A percentile compares a stretch with the other conserved stretches of the same genome.
These are phyloP conservation scores for Lymantria monacha DNA, from an alignment of 2,888 invertebrate genomes.

Conservation along the genomic window DNA sequence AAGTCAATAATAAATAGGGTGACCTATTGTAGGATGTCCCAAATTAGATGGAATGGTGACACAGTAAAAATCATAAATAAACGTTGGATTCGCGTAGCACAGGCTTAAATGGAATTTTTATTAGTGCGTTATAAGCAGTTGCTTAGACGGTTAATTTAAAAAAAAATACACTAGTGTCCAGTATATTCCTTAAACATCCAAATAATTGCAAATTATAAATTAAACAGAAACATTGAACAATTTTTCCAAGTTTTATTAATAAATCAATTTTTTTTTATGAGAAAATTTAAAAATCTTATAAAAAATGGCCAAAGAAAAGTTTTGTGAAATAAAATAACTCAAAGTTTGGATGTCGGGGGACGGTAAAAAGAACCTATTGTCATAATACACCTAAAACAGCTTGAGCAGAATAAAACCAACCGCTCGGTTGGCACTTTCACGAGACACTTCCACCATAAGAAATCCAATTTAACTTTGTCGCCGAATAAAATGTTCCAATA, in stretches of 20 bases:
- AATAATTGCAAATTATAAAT: not conserved
- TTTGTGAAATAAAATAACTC: slow-evolving; percentile 34
- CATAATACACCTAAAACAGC: slow-evolving; percentile 63
- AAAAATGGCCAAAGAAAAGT: slow-evolving; percentile 3
- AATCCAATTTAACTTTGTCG: slow-evolving; percentile 80
- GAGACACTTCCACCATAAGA: slow-evolving; percentile 73
- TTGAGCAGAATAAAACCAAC: slow-evolving; percentile 61
- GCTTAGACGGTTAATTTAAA: no score
- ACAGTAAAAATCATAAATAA: no score
- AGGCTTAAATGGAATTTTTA: no score
- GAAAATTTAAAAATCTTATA: slow-evolving; percentile 8
- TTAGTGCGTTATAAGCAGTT: no score
- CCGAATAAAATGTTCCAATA: slow-evolving; percentile 78
- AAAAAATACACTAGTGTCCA: no score
- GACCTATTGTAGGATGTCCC: no score
- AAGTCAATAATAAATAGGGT: no score
- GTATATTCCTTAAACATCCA: no score
- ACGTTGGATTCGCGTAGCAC: no score
- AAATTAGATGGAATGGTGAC: no score
- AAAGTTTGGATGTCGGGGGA: slow-evolving; percentile 31
- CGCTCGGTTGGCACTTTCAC: slow-evolving; percentile 60
- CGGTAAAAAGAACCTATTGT: slow-evolving; percentile 56
- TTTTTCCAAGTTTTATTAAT: not conserved
- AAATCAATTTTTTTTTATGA: slow-evolving; percentile 3
- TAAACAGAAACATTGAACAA: not conserved